phyloP scores from a whole-genome alignment of 2,888 invertebrate genomes.

The Cheiracanthium punctorium region DNA sequence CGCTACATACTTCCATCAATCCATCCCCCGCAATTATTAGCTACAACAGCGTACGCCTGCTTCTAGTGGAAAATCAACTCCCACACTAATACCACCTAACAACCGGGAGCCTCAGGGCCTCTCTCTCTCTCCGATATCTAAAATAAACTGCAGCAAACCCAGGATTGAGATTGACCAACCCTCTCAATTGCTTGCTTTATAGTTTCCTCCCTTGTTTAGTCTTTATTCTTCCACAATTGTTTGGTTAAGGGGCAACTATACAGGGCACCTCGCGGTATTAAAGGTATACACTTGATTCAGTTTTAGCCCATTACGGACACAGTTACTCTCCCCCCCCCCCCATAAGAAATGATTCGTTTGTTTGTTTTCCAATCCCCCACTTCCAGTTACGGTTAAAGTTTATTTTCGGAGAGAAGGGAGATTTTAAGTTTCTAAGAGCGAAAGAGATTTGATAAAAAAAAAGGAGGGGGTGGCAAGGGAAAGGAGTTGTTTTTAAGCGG shows the following conservation, averaged over 20 bases:
- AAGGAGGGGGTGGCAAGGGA: neutral
- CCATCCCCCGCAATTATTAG: neutral
- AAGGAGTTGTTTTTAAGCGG: neutral
- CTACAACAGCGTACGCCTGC: neutral
- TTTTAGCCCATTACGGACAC: conserved; percentile 58
- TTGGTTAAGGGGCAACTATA: conserved; percentile 65
- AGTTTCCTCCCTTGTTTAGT: conserved; percentile 36
- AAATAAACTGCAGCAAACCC: conserved; percentile 61
- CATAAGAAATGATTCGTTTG: conserved; percentile 68
- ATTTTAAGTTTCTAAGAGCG: neutral
- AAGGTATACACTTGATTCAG: conserved; percentile 62
- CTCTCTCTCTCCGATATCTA: conserved; percentile 51
- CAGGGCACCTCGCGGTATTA: conserved; percentile 58
- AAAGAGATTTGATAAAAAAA: conserved; percentile 7
- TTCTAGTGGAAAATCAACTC: neutral
- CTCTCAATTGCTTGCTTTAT: conserved; percentile 65
- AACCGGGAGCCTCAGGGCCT: conserved; percentile 30
- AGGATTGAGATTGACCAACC: conserved; percentile 65
- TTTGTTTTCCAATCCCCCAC: conserved; percentile 17
- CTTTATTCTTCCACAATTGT: conserved; percentile 56
- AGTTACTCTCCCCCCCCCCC: conserved; percentile 21
- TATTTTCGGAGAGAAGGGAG: conserved; percentile 49
- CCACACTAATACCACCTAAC: neutral
- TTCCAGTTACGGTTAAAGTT: conserved; percentile 44
- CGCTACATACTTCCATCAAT: neutral